Evolutionary conservation across 2,797 vertebrate genomes (phyloP), one percentile per base, ranked within the genome.

Genomic region (Threskiornis aethiopicus): DNA sequence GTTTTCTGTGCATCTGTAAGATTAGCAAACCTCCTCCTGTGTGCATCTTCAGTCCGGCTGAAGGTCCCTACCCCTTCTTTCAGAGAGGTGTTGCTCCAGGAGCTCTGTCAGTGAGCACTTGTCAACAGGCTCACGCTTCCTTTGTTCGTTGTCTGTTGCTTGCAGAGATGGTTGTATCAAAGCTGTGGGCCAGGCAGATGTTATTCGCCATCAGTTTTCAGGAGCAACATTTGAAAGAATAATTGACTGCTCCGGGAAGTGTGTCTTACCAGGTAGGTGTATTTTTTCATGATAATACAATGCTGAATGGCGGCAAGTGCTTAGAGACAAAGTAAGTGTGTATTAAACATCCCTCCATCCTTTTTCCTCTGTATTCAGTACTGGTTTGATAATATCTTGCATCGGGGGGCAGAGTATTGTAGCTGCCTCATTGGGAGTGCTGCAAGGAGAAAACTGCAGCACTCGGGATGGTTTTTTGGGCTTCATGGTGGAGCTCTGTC

Each of bases 161-260:
- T 94, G 55, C 96, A 99, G 99, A 57, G 99, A 99, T 46, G 99
- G 99, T 6, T 96, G 97, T 52, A 99, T 99, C 92, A 97, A 99
- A 97, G 99, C 99, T 5, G 98, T 99, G 57, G 99, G 99, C 13
- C 98, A 98, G 19, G 97, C 98, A 66, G 98, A 98, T 47, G 75
- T 51, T 47, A 99, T 99, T 92, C 93, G 75, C 76, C 85, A 72
- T 41, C 98, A 98, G 75, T 99, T 98, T 97, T 93, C 98, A 37
- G 98, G 96, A 69, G 98, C 97, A 22, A 97, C 94, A 1, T 99
- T 99, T 95, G 99, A 99, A 72, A 98, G 97, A 84, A 97, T 98
- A 79, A 99, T 99, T 37, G 99, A 99, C 94, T 99, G 99, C 28
- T 97, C 99, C 10, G 99, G 99, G 42, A 99, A 99, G 98, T 99